phyloP scores from a whole-genome alignment of 2,113 vertebrate species.

The Chlorocebus sabaeus region DNA sequence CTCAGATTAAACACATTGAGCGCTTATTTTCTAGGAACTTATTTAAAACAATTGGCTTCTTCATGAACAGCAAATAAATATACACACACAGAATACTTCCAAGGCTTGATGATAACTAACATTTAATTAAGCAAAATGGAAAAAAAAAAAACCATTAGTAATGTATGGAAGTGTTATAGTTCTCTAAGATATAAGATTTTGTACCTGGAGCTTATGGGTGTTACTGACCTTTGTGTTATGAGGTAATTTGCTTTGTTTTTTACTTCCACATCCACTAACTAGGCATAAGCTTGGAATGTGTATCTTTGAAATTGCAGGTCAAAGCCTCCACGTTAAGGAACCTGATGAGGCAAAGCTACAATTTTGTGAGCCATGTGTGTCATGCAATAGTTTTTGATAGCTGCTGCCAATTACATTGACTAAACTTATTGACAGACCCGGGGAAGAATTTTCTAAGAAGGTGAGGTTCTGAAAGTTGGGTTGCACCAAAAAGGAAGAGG shows the following conservation, averaged over 20 bases:
- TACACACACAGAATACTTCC: neutral
- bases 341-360: neutral
- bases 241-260: neutral
- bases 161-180: neutral
- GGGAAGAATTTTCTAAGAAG: neutral
- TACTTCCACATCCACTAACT: neutral
- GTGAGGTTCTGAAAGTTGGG: neutral
- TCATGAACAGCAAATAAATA: neutral
- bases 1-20: neutral
- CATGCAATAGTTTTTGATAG: neutral
- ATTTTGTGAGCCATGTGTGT: neutral
- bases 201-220: neutral
- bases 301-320: constrained; percentile 1
- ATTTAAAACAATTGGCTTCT: neutral
- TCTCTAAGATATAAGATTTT: neutral
- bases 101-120: neutral
- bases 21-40: neutral
- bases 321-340: neutral
- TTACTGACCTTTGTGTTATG: constrained; percentile 54
- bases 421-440: neutral
- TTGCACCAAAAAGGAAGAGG: neutral
- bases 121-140: neutral
- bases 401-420: neutral
- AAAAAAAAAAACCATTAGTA: neutral
- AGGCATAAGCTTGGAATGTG: neutral